phyloP scores from a whole-genome alignment of 2,113 vertebrate species.

The Neotoma lepida region DNA sequence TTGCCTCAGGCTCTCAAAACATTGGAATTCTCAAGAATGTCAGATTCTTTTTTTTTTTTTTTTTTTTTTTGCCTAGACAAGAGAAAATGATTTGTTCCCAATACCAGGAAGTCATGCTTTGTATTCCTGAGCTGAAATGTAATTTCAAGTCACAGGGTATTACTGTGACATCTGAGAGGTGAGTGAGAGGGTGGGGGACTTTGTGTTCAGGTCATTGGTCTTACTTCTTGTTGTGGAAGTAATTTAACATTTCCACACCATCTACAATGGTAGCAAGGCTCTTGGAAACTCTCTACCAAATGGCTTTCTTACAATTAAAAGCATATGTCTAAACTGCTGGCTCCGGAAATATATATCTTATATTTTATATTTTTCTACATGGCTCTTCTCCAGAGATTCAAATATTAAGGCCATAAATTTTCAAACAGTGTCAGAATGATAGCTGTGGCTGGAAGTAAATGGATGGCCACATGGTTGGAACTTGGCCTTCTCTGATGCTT shows the following conservation, averaged over 20 bases:
- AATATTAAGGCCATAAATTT: slow-evolving; percentile 70
- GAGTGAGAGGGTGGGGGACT: background rate
- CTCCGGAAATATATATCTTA: slow-evolving; percentile 52
- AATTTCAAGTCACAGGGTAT: background rate
- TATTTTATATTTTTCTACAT: slow-evolving; percentile 62
- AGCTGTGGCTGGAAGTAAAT: background rate
- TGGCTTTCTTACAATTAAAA: slow-evolving; percentile 60
- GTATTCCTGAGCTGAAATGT: slow-evolving; percentile 5
- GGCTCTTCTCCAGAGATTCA: slow-evolving; percentile 30
- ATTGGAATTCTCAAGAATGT: slow-evolving; percentile 36
- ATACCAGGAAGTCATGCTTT: background rate
- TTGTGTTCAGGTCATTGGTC: background rate
- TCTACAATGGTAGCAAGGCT: background rate
- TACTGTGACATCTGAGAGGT: background rate
- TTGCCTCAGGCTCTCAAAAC: slow-evolving; percentile 44
- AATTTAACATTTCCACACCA: background rate
- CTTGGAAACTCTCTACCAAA: slow-evolving; percentile 10
- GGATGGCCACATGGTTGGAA: background rate
- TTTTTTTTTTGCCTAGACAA: slow-evolving; percentile 4
- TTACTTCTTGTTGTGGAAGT: background rate
- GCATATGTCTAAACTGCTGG: slow-evolving; percentile 41
- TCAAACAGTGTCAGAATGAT: background rate
- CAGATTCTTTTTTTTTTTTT: slow-evolving; percentile 53
- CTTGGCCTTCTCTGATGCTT: background rate
- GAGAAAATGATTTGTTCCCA: slow-evolving; percentile 9